Evolutionary conservation across 1,140 invertebrate genomes (phyloP), one percentile per base, ranked within the genome.

Genomic region (Cephus cinctus): DNA sequence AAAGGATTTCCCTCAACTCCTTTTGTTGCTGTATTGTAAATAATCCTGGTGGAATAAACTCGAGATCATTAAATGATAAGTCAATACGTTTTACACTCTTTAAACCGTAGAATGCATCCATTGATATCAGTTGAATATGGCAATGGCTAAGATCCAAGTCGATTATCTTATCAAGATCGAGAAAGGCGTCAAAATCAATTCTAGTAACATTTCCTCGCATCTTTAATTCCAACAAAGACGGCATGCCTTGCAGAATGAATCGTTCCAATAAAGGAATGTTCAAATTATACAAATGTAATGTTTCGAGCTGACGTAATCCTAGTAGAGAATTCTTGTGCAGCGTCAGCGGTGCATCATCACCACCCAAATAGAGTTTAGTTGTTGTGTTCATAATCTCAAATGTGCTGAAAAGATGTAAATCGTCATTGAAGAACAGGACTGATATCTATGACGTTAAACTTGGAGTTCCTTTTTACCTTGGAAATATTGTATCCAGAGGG

Each of bases 361-460:
- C 78, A 12, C 85, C 85, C 25, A 88, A 58, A 54, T 79, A 78
- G 14, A 88, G 61, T n/a, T 74, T 70, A 43, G 75, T 66, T 2
- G 86, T 87, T 27, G 77, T 78, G 63, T 87, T 87, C 80, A 87
- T 82, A 1, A 86, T 81, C 71, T 85, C 84, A 59, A 87, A 87
- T 8, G 84, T 85, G 27, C 83, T 74, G 41, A 31, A 69, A 67
- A 38, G 12, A 42, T 19, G 20, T 19, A 21, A n/a, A 19, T 9
- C 25, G 16, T 9, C 1, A 36, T 15, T 38, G 25, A 25, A 47
- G 21, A 21, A 27, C 27, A 12, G 23, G 25, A 41, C 3, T 36
- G 9, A 6, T 32, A 31, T 48, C 9, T 19, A 35, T 6, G 20
- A 43, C 9, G 19, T 9, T 15, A 22, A 34, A 57, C 32, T 36